Conservation (phyloP, 2,888 invertebrate genomes). For the Dichetophora obliterata region DNA sequence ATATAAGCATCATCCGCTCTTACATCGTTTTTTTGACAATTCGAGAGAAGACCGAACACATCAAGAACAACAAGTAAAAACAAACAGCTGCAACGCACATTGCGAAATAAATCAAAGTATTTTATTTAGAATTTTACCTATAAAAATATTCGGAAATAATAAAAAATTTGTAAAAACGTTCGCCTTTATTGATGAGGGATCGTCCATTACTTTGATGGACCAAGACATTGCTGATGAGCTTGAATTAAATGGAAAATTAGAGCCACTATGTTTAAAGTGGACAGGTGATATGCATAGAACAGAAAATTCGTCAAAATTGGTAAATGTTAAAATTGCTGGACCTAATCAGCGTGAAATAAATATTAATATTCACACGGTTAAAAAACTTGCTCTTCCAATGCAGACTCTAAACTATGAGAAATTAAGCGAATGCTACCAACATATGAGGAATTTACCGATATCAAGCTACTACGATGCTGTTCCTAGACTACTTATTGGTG, state of each 20-base stretch:
- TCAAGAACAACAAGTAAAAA: too few relatives aligned
- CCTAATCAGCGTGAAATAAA: not conserved
- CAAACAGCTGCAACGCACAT: not conserved
- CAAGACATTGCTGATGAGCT: not conserved
- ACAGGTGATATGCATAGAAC: constrained; percentile 23
- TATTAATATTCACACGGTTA: not conserved
- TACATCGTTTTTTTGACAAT: too few relatives aligned
- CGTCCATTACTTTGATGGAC: not conserved
- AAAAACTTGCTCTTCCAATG: not conserved
- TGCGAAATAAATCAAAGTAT: not conserved
- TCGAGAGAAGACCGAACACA: too few relatives aligned
- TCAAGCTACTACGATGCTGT: constrained; percentile 27
- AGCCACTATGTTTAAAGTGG: too few relatives aligned
- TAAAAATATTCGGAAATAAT: not conserved
- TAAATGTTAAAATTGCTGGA: not conserved
- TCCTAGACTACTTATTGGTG: constrained; percentile 34
- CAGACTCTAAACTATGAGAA: not conserved
- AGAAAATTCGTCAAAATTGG: constrained; percentile 1
- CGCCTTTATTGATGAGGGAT: not conserved
- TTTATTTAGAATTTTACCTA: not conserved
- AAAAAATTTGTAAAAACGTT: not conserved
- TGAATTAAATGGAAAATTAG: not conserved
- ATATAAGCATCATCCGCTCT: too few relatives aligned
- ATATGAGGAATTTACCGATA: constrained; percentile 34
- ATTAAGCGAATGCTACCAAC: constrained; percentile 2